Conservation (phyloP, 2,113 vertebrate genomes). For the Herpailurus yagouaroundi region DNA sequence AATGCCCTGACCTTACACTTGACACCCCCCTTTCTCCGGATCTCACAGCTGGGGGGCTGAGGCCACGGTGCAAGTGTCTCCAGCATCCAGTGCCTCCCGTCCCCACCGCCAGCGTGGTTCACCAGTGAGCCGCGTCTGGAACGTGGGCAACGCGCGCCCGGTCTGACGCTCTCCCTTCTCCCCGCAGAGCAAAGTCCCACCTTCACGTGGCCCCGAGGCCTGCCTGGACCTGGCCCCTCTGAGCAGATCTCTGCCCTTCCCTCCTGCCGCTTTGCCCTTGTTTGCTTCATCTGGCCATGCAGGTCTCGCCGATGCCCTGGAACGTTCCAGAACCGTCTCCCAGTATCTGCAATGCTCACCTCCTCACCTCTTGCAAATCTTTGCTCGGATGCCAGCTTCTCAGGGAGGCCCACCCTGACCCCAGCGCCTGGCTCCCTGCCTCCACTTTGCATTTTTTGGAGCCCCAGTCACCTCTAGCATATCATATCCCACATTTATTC, state of each 20-base stretch:
- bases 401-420: background rate
- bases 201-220: background rate
- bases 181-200: background rate
- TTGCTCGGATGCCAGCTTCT: background rate
- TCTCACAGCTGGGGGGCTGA: background rate
- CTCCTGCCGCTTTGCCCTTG: background rate
- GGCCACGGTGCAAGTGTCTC: too few species aligned
- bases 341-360: background rate
- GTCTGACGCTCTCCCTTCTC: background rate
- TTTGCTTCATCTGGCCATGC: fast-evolving
- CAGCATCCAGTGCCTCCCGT: fast-evolving
- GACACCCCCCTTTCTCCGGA: background rate
- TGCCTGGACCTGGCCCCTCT: background rate
- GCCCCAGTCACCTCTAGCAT: background rate
- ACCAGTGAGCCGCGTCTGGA: fast-evolving
- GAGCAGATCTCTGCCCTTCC: background rate
- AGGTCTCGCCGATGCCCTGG: background rate
- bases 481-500: fast-evolving
- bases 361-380: background rate
- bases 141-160: fast-evolving
- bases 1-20: background rate
- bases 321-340: background rate
- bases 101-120: fast-evolving
- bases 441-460: background rate
- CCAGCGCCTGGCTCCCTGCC: background rate